Base-by-base conservation (phyloP, 2,888 invertebrate genomes). In the Erebia ligea region DNA sequence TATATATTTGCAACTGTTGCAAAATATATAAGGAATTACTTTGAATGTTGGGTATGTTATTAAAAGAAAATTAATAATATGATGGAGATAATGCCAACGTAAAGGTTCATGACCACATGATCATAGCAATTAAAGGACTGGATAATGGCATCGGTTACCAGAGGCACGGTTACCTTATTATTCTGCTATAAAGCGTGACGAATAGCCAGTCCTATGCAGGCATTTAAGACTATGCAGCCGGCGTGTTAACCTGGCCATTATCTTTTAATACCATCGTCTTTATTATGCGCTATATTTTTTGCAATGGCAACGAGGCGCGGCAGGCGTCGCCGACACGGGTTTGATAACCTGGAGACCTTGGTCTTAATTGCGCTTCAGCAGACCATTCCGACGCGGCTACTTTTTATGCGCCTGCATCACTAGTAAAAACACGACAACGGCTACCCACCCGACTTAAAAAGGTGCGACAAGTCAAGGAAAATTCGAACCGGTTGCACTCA, bases 311-410 rank as follows among this genome's bases (percentile, higher is more conserved):
- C 84, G 88, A 88, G 89, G 89, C 88, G 86, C 89, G 87, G 88
- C 86, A 79, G 82, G 83, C 86, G 85, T 86, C 88, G 85, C 85
- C 88, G 89, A 84, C 90, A 86, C 88, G 92, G 85, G 93, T 93
- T 93, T 92, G 93, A 93, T 93, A 93, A 93, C 93, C 93, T 86
- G 92, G 84, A 92, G 93, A 93, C 93, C 93, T 93, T 93, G 92
- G 92, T 92, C 92, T 92, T 93, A 93, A 93, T 93, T 93, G 92
- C 92, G 91, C 88, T 88, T 87, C 89, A 88, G 89, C 89, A 86
- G 90, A 88, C 91, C 90, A 91, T 89, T 92, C 90, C 86, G 86
- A 86, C 86, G 86, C 82, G 91, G 86, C 92, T 88, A 89, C 91
- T 92, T 92, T 92, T 92, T 92, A 92, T 92, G 87, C 87, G 90